Base-by-base conservation (phyloP, 2,797 vertebrate genomes). In the Chloroceryle amazona region DNA sequence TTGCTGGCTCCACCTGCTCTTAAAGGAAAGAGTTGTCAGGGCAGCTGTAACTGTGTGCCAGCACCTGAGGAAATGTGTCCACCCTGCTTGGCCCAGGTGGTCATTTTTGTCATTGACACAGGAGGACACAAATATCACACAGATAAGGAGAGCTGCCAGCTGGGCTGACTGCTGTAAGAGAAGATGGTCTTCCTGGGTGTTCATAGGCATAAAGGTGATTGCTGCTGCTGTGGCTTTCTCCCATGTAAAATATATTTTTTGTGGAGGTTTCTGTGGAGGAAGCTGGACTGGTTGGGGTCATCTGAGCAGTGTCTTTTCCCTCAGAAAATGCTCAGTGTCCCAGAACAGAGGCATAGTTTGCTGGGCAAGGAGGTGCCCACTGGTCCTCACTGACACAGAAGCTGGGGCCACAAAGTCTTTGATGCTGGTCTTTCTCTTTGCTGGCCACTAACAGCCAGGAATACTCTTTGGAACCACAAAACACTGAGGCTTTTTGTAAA, bases 171-270 rank as follows among this genome's bases (percentile, higher is more conserved):
- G 29, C 6, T 55, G 26, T 25, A 1, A 1, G 37, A 35, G 29
- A 84, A 74, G 42, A 37, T 28, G 37, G 4, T 79, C n/a, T 88
- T 66, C 63, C 29, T 23, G 28, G 8, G 0, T 58, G 16, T 81
- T 88, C 19, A 47, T 29, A 90, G 66, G 54, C 96, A 97, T 95
- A 96, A 97, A 97, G 81, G 16, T 0, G 18, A 57, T 47, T 67
- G 65, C 57, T 89, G 70, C 52, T 86, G 41, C 67, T 68, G 22
- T 90, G 55, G 81, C 72, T 47, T 81, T 89, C 89, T 75, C 67
- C 18, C 16, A 54, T 79, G 39, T 62, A 16, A 92, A 72, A n/a
- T 49, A 14, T 80, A 3, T 83, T 88, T 90, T 74, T 19, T 11
- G 2, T 66, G 55, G 33, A 35, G 29, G 84, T 74, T 80, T 67